A percentile compares a stretch with the other conserved stretches of the same genome.
phyloP scores from a whole-genome alignment of 2,888 invertebrate species.

The Adineta ricciae region DNA sequence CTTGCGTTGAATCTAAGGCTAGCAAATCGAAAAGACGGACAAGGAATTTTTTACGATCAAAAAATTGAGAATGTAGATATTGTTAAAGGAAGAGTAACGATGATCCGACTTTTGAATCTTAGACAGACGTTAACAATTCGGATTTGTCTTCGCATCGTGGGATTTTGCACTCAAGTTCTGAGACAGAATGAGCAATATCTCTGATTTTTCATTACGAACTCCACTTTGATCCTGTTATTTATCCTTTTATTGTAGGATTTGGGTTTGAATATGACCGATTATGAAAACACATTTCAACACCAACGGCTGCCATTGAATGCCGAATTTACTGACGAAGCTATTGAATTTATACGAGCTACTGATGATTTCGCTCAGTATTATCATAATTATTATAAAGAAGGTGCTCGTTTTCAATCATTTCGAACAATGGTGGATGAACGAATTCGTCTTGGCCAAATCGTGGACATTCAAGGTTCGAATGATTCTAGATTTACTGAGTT shows the following conservation, averaged over 20 bases:
- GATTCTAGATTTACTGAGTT: not conserved
- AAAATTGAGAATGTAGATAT: no score
- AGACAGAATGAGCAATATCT: no score
- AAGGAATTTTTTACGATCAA: no score
- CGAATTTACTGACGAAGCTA: not conserved
- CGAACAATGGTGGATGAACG: not conserved
- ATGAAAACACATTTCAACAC: not conserved
- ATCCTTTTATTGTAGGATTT: not conserved
- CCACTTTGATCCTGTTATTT: no score
- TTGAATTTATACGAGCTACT: not conserved
- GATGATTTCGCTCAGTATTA: not conserved
- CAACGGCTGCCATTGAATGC: not conserved
- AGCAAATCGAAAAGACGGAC: no score
- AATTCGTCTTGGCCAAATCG: not conserved
- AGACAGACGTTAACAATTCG: no score
- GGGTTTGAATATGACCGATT: not conserved
- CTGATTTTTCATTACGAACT: no score
- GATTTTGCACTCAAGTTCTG: no score
- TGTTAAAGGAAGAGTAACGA: no score
- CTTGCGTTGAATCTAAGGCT: not conserved
- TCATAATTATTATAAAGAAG: not conserved
- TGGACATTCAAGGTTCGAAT: not conserved
- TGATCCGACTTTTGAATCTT: no score
- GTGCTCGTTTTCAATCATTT: not conserved
- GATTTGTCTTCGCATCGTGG: no score